Conservation (phyloP, 2,797 vertebrate genomes). For the Enteromius viviparus region DNA sequence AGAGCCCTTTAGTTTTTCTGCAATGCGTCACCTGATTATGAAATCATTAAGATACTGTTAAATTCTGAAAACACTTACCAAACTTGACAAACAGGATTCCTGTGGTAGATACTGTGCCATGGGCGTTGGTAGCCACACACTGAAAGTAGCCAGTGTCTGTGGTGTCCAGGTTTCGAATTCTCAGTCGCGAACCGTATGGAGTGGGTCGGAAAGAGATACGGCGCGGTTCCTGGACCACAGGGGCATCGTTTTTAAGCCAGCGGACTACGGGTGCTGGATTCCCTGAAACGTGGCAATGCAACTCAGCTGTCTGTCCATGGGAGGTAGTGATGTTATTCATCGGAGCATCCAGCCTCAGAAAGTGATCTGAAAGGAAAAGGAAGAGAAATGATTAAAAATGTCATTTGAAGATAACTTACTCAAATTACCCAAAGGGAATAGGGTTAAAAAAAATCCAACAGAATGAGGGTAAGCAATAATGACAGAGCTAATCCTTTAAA, state of each 20-base stretch:
- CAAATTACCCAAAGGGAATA: not conserved
- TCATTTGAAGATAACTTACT: not conserved
- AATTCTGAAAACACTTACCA: conserved; percentile 76
- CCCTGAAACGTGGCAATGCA: conserved; percentile 90
- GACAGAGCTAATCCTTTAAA: conserved; percentile 17
- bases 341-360: conserved; percentile 87
- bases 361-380: conserved; percentile 75
- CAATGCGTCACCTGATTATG: not conserved
- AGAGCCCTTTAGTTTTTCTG: not conserved
- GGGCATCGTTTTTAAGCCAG: conserved; percentile 98
- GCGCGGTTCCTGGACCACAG: conserved; percentile 92
- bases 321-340: conserved; percentile 99
- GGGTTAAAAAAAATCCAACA: not conserved
- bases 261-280: conserved; percentile 85
- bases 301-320: conserved; percentile 90
- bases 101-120: conserved; percentile 90
- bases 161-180: conserved; percentile 95
- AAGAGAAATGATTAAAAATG: not conserved
- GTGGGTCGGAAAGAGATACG: conserved; percentile 88
- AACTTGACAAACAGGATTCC: conserved; percentile 97
- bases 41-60: not conserved
- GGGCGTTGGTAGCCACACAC: conserved; percentile 88
- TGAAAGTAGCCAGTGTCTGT: conserved; percentile 99
- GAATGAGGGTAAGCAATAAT: not conserved
- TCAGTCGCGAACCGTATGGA: conserved; percentile 88